phyloP scores from a whole-genome alignment of 2,113 vertebrate genomes.

The human (Homo sapiens) region DNA sequence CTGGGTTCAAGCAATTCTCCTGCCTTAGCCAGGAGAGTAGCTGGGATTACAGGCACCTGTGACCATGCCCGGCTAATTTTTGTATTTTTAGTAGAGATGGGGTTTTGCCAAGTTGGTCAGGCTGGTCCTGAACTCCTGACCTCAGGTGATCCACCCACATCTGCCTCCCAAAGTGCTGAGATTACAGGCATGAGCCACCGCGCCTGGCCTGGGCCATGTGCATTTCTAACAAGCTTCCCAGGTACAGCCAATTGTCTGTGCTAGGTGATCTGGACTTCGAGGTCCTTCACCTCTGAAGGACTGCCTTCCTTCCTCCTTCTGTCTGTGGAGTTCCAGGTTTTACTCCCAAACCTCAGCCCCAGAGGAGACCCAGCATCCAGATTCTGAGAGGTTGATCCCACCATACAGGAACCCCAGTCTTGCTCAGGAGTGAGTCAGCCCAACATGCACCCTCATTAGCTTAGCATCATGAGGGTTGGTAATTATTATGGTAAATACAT shows the following conservation, averaged over 20 bases:
- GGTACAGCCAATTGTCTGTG: not conserved
- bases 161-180: no score
- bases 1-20: no score
- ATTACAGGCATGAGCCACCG: no score
- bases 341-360: not conserved
- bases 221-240: not conserved
- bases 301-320: not conserved
- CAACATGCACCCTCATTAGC: not conserved
- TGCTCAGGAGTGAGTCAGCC: not conserved
- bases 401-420: not conserved
- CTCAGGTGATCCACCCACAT: no score
- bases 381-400: not conserved
- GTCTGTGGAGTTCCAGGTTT: not conserved
- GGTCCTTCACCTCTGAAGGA: not conserved
- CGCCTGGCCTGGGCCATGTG: no score
- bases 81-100: no score
- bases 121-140: no score
- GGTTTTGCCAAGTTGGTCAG: no score
- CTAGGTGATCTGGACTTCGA: not conserved
- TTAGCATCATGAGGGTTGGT: constrained; percentile 14
- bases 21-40: no score
- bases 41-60: no score
- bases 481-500: not conserved
- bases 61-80: no score
- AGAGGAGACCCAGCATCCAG: not conserved